phyloP scores from a whole-genome alignment of 2,888 invertebrate species.

The Drosophila antonietae region DNA sequence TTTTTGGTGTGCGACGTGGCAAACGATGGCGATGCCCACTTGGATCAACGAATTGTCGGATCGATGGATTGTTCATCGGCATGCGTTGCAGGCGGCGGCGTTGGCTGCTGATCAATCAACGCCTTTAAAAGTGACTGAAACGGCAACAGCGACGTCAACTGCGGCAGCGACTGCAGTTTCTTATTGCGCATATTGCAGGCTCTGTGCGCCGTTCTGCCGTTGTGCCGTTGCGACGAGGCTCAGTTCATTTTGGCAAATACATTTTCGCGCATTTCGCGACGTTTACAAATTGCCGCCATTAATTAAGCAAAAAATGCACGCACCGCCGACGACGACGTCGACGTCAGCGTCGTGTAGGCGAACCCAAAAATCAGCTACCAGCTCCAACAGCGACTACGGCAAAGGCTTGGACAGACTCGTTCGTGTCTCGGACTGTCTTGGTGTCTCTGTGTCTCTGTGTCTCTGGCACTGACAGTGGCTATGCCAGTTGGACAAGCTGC shows the following conservation, averaged over 20 bases:
- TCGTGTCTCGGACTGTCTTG: background rate
- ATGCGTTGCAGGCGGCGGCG: slow-evolving; percentile 64
- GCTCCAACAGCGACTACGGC: slow-evolving; percentile 12
- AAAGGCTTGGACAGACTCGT: background rate
- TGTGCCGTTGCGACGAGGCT: background rate
- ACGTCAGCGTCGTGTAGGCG: slow-evolving; percentile 59
- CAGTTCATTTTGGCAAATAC: slow-evolving; percentile 73
- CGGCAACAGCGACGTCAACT: slow-evolving; percentile 18
- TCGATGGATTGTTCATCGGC: slow-evolving; percentile 65
- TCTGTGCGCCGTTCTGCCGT: background rate
- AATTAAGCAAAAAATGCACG: slow-evolving; percentile 80
- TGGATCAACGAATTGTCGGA: slow-evolving; percentile 29
- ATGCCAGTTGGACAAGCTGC: slow-evolving; percentile 13
- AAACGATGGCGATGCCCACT: slow-evolving; percentile 55
- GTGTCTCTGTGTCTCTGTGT: background rate
- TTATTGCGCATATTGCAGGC: slow-evolving; percentile 61
- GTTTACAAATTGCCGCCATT: slow-evolving; percentile 83
- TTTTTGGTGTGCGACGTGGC: slow-evolving; percentile 51
- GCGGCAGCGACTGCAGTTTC: slow-evolving; percentile 54
- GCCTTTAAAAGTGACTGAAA: slow-evolving; percentile 68
- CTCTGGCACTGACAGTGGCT: slow-evolving; percentile 7
- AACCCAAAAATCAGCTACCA: slow-evolving; percentile 72
- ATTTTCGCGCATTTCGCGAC: slow-evolving; percentile 77
- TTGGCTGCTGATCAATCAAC: slow-evolving; percentile 80
- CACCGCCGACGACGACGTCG: slow-evolving; percentile 41